Conservation (phyloP, 1,140 invertebrate species). For the Papilio dardanus region DNA sequence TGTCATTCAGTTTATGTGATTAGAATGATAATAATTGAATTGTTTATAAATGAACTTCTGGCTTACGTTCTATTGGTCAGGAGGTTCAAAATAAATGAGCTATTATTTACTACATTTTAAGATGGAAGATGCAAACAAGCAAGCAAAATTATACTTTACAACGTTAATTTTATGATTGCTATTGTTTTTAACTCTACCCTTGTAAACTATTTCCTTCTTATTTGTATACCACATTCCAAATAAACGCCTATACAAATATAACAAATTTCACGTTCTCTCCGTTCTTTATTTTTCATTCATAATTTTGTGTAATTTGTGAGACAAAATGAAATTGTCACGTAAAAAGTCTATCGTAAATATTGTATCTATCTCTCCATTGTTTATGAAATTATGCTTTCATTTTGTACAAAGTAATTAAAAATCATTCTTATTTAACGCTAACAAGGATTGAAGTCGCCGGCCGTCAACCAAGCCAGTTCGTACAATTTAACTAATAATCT, state of each 20-base stretch:
- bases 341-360: too few species aligned
- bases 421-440: background rate
- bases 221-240: too few species aligned
- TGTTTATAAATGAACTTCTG: background rate
- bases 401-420: background rate
- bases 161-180: too few species aligned
- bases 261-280: too few species aligned
- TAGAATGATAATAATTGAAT: background rate
- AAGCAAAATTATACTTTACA: too few species aligned
- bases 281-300: too few species aligned
- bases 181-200: too few species aligned
- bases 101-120: background rate
- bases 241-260: too few species aligned
- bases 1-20: background rate
- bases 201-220: too few species aligned
- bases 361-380: background rate
- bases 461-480: background rate
- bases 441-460: constrained; percentile 13
- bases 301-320: too few species aligned
- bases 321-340: too few species aligned
- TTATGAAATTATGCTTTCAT: background rate
- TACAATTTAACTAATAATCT: constrained; percentile 8
- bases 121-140: background rate
- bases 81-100: background rate
- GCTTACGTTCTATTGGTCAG: background rate